phyloP scores from a whole-genome alignment of 2,113 vertebrate genomes.

The Tragelaphus strepsiceros region DNA sequence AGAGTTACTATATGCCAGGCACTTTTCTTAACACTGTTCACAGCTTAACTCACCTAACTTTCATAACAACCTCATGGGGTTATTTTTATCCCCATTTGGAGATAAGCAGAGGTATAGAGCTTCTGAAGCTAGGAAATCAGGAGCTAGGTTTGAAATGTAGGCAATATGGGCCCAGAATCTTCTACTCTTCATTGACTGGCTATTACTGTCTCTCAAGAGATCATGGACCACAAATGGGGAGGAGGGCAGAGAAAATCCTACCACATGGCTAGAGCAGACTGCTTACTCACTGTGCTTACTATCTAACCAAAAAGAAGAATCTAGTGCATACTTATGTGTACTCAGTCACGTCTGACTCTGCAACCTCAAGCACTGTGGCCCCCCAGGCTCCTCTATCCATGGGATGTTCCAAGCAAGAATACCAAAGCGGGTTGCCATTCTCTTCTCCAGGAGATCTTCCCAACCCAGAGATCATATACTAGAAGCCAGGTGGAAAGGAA shows the following conservation, averaged over 20 bases:
- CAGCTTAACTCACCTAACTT: not conserved
- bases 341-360: not conserved
- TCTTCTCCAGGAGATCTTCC: not conserved
- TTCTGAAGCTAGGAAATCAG: not conserved
- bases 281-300: not conserved
- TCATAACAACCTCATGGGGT: not conserved
- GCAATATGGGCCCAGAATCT: not conserved
- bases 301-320: not conserved
- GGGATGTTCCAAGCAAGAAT: not conserved
- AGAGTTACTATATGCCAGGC: not conserved
- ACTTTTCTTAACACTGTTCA: not conserved
- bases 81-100: not conserved
- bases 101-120: not conserved
- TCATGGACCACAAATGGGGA: rapidly evolving
- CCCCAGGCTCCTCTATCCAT: not conserved
- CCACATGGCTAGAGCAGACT: not conserved
- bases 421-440: not conserved
- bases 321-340: not conserved
- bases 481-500: not conserved
- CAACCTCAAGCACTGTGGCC: not conserved
- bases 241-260: not conserved
- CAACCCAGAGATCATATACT: not conserved
- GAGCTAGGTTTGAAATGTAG: not conserved
- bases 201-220: not conserved
- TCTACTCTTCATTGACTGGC: not conserved